Conservation (phyloP, 2,113 vertebrate genomes). For the Proteles cristata region DNA sequence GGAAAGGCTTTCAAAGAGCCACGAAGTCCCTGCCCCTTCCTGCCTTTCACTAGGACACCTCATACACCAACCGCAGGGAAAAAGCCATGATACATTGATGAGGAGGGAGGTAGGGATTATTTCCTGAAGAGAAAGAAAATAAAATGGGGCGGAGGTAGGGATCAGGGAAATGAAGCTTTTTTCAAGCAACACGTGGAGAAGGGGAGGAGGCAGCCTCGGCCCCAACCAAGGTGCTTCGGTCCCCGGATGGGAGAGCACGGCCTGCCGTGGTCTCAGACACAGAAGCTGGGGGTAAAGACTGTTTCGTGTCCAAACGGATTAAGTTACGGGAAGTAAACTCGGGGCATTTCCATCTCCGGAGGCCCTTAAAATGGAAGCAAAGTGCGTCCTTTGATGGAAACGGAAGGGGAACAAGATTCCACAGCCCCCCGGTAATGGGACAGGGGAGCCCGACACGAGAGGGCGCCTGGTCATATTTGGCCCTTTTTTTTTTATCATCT, state of each 20-base stretch:
- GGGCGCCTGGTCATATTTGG: rapidly evolving
- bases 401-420: background rate
- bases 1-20: background rate
- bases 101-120: background rate
- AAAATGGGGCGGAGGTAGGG: background rate
- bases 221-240: too few species aligned
- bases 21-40: background rate
- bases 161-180: background rate
- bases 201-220: background rate
- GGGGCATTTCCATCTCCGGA: background rate
- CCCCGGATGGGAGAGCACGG: background rate
- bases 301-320: background rate
- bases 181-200: background rate
- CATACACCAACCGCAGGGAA: background rate
- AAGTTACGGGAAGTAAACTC: background rate
- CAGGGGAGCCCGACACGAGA: too few species aligned
- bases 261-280: background rate
- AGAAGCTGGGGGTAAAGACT: background rate
- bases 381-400: background rate
- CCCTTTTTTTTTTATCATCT: background rate
- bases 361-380: background rate
- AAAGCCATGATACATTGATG: background rate
- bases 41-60: background rate
- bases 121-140: constrained; percentile 30
- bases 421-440: rapidly evolving